Evolutionary conservation across 2,888 invertebrate genomes (phyloP).

Genomic region (Melieria picta): DNA sequence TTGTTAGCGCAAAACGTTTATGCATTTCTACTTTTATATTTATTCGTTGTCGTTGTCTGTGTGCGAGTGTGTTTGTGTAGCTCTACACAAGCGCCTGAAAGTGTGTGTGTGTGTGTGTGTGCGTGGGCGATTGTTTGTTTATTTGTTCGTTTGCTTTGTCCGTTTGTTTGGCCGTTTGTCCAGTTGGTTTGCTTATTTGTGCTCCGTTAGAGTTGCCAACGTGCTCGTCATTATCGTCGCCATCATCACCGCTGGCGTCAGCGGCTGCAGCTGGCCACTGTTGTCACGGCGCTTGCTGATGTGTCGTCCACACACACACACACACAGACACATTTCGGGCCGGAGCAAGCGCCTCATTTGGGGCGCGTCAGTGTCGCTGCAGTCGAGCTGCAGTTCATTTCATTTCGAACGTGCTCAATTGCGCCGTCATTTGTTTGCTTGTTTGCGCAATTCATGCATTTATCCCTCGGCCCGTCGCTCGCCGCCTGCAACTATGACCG

Average conservation of each 20-base stretch:
- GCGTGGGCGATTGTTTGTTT: constrained; percentile 3
- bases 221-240: not conserved
- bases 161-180: constrained; percentile 1
- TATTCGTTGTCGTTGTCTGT: not conserved
- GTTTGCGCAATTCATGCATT: constrained; percentile 46
- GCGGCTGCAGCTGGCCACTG: constrained; percentile 21
- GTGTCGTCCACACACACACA: too few species aligned
- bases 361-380: too few species aligned
- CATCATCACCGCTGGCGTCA: constrained; percentile 15
- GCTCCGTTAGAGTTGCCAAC: not conserved
- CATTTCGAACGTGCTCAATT: constrained; percentile 60
- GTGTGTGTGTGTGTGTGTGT: constrained; percentile 7
- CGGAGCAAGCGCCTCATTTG: too few species aligned
- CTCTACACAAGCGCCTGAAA: too few species aligned
- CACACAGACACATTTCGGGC: too few species aligned
- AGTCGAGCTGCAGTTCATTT: constrained; percentile 33
- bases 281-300: too few species aligned
- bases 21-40: too few species aligned
- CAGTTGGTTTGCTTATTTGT: not conserved
- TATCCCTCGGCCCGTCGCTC: constrained; percentile 42
- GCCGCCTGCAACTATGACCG: not conserved
- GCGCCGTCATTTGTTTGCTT: constrained; percentile 59
- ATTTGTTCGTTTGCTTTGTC: constrained; percentile 19
- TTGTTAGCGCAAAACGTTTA: too few species aligned
- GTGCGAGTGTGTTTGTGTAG: too few species aligned